Conservation (phyloP, 2,113 vertebrate genomes). For the Microtus pennsylvanicus region DNA sequence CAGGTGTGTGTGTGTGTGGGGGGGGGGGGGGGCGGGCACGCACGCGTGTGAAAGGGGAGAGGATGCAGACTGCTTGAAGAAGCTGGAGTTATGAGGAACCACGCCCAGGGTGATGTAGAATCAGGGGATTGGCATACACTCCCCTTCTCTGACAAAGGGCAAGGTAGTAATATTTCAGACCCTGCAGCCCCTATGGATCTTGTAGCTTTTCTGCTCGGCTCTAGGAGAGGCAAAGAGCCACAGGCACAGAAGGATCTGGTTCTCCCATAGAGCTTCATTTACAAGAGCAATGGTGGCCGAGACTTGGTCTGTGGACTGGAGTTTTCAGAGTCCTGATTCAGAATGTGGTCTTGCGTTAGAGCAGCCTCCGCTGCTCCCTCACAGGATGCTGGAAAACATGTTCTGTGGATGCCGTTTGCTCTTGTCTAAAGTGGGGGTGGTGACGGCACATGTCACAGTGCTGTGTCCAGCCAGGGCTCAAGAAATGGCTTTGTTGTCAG, state of each 20-base stretch:
- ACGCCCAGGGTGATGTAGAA: fast-evolving
- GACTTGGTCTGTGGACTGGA: neutral
- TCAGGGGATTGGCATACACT: neutral
- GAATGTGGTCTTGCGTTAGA: neutral
- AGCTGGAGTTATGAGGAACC: neutral
- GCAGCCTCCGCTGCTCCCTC: neutral
- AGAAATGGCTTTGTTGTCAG: neutral
- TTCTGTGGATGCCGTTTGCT: conserved; percentile 1
- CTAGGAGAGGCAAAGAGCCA: neutral
- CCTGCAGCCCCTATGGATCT: neutral
- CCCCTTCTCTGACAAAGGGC: neutral
- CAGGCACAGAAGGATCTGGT: neutral
- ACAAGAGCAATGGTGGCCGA: neutral
- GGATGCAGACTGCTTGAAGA: neutral
- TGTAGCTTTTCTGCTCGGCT: neutral
- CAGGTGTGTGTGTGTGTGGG: neutral
- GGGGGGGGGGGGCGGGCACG: too few relatives aligned
- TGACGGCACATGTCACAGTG: neutral
- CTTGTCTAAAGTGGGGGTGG: neutral
- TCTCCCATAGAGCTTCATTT: conserved; percentile 47
- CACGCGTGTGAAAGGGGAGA: neutral
- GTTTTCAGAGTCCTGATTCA: neutral
- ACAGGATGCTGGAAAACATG: neutral
- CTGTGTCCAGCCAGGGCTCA: neutral
- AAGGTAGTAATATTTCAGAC: conserved; percentile 3